Conservation (phyloP, 2,888 invertebrate genomes). For the Acrocyrtus sp. region DNA sequence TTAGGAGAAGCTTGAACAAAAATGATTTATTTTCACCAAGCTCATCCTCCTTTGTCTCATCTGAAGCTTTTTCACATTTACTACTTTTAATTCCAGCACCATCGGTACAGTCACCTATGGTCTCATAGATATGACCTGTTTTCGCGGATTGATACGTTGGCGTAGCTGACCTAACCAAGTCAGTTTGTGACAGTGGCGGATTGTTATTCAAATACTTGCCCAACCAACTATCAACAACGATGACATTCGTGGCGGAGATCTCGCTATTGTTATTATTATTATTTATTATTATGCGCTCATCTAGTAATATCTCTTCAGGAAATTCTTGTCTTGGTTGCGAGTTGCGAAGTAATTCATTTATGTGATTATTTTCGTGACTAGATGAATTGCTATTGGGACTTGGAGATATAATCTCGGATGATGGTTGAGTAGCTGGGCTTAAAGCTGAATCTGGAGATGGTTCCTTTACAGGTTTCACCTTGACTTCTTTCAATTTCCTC, state of each 20-base stretch:
- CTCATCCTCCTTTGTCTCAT: slow-evolving; percentile 12
- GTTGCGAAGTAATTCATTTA: not conserved
- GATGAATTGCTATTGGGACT: not conserved
- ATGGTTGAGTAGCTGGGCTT: too few relatives aligned
- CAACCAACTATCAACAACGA: slow-evolving; percentile 43
- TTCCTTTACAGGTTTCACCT: not conserved
- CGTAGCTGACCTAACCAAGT: slow-evolving; percentile 7
- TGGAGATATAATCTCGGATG: too few relatives aligned
- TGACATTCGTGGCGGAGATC: not conserved
- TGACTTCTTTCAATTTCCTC: slow-evolving; percentile 42
- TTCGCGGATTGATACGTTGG: slow-evolving; percentile 18
- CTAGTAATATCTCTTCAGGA: not conserved
- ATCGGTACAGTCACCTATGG: slow-evolving; percentile 8
- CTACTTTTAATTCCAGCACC: slow-evolving; percentile 20
- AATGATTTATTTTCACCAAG: slow-evolving; percentile 53
- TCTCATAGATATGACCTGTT: slow-evolving; percentile 28
- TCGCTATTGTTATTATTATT: not conserved
- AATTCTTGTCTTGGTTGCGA: not conserved
- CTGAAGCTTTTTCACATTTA: not conserved
- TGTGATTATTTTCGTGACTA: slow-evolving; percentile 3
- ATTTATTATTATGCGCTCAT: not conserved
- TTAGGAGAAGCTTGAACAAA: slow-evolving; percentile 52
- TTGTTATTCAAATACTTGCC: slow-evolving; percentile 16
- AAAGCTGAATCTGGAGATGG: not conserved
- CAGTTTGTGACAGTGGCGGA: not conserved